These are phyloP conservation scores for Leptinotarsa juncta DNA, from an alignment of 2,888 invertebrate species.

Conservation along the genomic window DNA sequence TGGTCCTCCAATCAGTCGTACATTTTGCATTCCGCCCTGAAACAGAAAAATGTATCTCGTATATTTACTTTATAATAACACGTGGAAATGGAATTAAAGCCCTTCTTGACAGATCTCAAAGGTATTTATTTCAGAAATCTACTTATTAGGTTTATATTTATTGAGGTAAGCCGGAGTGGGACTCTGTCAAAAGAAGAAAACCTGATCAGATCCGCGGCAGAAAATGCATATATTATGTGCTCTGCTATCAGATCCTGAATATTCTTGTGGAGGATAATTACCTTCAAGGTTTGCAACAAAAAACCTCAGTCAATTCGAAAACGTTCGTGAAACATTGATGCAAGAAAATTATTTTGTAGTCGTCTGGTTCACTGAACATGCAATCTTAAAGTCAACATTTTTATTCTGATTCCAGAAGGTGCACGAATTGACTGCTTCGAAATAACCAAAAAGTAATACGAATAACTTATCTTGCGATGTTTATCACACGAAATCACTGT, in stretches of 20 bases:
- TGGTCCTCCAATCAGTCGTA: constrained; percentile 85
- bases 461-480: background rate
- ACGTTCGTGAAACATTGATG: background rate
- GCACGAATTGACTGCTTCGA: background rate
- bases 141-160: too few relatives aligned
- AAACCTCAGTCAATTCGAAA: background rate
- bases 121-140: too few relatives aligned
- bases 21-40: constrained; percentile 90
- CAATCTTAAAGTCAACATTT: constrained; percentile 16
- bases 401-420: background rate
- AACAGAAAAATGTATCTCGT: constrained; percentile 40
- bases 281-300: background rate
- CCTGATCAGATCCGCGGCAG: too few relatives aligned
- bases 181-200: too few relatives aligned
- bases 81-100: too few relatives aligned
- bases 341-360: background rate
- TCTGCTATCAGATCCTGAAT: too few relatives aligned
- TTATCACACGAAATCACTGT: background rate
- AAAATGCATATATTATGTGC: too few relatives aligned
- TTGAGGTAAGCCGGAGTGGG: too few relatives aligned
- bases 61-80: too few relatives aligned
- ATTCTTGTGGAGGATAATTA: too few relatives aligned
- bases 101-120: too few relatives aligned
- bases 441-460: background rate
- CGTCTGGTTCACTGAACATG: background rate